These are phyloP conservation scores for Nibea coibor DNA, from an alignment of 2,113 vertebrate genomes.

Conservation along the genomic window DNA sequence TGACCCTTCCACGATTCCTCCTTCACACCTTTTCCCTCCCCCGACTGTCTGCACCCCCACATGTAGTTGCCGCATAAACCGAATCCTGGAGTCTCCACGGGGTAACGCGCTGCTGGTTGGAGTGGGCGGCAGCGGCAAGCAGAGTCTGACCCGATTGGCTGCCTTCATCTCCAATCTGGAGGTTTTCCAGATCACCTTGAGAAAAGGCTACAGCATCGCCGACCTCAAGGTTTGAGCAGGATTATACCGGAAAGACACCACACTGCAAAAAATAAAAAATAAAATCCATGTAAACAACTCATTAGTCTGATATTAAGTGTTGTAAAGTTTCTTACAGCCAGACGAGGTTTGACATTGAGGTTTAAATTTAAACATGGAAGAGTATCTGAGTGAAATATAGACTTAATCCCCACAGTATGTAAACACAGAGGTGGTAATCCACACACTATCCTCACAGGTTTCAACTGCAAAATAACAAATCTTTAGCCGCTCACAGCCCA, in stretches of 20 bases:
- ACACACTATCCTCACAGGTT: constrained; percentile 14
- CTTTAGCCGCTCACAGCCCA: constrained; percentile 5
- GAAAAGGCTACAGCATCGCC: constrained; percentile 89
- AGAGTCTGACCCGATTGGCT: constrained; percentile 95
- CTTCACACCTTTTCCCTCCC: constrained; percentile 29
- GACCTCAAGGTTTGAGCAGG: constrained; percentile 90
- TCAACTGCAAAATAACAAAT: constrained; percentile 31
- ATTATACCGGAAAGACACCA: background rate
- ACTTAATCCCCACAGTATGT: background rate
- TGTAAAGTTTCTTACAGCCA: background rate
- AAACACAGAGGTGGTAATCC: constrained; percentile 11
- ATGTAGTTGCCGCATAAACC: constrained; percentile 92
- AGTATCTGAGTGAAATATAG: background rate
- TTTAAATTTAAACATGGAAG: constrained; percentile 4
- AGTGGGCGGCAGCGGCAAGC: constrained; percentile 95
- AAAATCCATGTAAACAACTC: background rate
- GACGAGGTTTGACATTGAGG: background rate
- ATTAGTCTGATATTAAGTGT: background rate
- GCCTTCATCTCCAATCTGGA: constrained; percentile 94
- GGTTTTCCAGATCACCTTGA: constrained; percentile 95
- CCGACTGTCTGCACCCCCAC: constrained; percentile 55
- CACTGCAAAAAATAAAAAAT: background rate
- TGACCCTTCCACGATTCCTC: constrained; percentile 41
- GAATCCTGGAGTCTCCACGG: constrained; percentile 91
- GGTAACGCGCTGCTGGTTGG: constrained; percentile 94